Percentiles rank a stretch among this genome's conserved stretches.
Evolutionary conservation across 2,888 invertebrate genomes (phyloP).

Genomic region (Calameuta pallipes): DNA sequence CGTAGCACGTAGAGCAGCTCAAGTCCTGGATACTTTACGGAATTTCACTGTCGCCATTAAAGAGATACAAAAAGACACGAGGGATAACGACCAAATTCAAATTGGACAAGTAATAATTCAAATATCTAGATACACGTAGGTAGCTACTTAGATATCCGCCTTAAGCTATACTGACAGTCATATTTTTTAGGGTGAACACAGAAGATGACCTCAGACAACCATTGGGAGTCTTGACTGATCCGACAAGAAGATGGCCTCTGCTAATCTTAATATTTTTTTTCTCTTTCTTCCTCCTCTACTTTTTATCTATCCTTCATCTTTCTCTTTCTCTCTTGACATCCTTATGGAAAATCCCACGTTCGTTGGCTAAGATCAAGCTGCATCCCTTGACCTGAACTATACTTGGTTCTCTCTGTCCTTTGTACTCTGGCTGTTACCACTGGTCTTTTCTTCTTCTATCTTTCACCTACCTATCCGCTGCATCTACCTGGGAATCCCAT

Average conservation of each 20-base stretch:
- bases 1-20: neutral
- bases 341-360: conserved; percentile 31
- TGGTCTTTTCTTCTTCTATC: neutral
- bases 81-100: neutral
- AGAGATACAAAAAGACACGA: too few species aligned
- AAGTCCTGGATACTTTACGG: neutral
- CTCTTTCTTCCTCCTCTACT: neutral
- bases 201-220: neutral
- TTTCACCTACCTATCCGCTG: neutral
- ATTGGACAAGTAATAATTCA: neutral
- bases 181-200: neutral
- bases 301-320: neutral
- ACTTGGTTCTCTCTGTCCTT: neutral
- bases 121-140: neutral
- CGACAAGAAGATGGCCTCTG: neutral
- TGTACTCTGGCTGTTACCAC: neutral
- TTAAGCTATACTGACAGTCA: neutral
- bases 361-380: conserved; percentile 23
- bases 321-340: conserved; percentile 33
- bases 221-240: neutral
- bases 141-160: neutral
- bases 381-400: conserved; percentile 27
- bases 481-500: neutral
- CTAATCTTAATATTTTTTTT: neutral
- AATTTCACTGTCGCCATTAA: neutral